Conservation (phyloP, 2,113 vertebrate genomes). For the Nestor notabilis region DNA sequence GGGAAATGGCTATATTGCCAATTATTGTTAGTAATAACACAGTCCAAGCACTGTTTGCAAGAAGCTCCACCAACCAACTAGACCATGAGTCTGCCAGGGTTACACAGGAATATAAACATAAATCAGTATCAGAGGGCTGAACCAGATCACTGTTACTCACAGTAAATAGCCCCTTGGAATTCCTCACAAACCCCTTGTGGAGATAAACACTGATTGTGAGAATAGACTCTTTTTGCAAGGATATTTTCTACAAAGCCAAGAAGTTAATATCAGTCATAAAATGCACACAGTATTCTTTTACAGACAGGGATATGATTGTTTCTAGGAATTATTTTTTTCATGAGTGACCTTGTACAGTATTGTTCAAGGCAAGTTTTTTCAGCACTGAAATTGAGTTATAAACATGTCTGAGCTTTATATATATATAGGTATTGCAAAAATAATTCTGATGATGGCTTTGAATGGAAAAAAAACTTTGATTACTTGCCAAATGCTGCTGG, state of each 20-base stretch:
- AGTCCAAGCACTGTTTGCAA: background rate
- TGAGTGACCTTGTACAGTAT: background rate
- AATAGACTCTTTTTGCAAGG: background rate
- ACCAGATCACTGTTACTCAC: background rate
- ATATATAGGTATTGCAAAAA: slow-evolving; percentile 13
- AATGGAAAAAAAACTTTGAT: slow-evolving; percentile 40
- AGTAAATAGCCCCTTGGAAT: background rate
- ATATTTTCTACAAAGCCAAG: background rate
- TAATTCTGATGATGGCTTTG: background rate
- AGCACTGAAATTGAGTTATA: slow-evolving; percentile 8
- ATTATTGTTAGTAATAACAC: background rate
- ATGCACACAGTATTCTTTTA: background rate
- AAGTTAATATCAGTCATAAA: background rate
- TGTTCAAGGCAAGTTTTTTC: slow-evolving; percentile 28
- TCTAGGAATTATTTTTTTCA: background rate
- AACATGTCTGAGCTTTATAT: slow-evolving; percentile 5
- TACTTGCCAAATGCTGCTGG: slow-evolving; percentile 30
- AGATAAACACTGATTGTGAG: background rate
- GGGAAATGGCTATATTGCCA: background rate
- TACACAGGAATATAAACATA: background rate
- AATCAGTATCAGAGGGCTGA: background rate
- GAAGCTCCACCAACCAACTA: background rate
- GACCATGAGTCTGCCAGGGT: background rate
- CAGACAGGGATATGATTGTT: background rate
- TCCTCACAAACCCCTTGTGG: background rate